A percentile compares a stretch with the other conserved stretches of the same genome.
phyloP scores from a whole-genome alignment of 1,140 invertebrate genomes.

The Aphidius gifuensis region DNA sequence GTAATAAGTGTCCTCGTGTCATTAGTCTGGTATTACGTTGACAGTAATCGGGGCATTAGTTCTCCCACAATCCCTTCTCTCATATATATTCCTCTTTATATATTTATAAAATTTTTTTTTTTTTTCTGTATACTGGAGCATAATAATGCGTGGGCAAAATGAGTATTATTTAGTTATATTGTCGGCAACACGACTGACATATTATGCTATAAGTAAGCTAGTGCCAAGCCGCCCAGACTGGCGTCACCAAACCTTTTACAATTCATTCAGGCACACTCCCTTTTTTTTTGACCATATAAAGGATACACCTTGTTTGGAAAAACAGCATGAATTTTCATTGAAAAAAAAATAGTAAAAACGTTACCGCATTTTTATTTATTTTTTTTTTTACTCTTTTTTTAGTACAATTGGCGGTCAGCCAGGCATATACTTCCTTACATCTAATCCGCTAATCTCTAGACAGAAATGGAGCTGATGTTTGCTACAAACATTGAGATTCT shows the following conservation, averaged over 20 bases:
- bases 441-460: conserved; percentile 49
- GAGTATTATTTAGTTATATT: no score
- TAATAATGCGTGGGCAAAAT: no score
- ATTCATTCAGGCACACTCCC: conserved; percentile 7
- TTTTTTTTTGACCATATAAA: no score
- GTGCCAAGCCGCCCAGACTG: conserved; percentile 5
- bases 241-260: conserved; percentile 25
- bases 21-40: conserved; percentile 38
- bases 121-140: background rate
- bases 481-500: conserved; percentile 37
- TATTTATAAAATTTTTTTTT: conserved; percentile 13
- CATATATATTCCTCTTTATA: conserved; percentile 31
- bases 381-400: background rate
- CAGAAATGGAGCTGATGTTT: conserved; percentile 47
- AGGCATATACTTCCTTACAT: conserved; percentile 43
- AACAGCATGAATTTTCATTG: conserved; percentile 35
- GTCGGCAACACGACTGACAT: no score
- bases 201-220: no score
- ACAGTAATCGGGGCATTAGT: conserved; percentile 42
- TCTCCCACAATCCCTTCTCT: conserved; percentile 37
- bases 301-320: conserved; percentile 36
- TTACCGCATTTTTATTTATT: background rate
- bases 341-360: conserved; percentile 16
- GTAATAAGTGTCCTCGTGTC: conserved; percentile 24
- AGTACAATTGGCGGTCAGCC: conserved; percentile 36